phyloP scores from a whole-genome alignment of 2,797 vertebrate species.

The Rallus crepitans region DNA sequence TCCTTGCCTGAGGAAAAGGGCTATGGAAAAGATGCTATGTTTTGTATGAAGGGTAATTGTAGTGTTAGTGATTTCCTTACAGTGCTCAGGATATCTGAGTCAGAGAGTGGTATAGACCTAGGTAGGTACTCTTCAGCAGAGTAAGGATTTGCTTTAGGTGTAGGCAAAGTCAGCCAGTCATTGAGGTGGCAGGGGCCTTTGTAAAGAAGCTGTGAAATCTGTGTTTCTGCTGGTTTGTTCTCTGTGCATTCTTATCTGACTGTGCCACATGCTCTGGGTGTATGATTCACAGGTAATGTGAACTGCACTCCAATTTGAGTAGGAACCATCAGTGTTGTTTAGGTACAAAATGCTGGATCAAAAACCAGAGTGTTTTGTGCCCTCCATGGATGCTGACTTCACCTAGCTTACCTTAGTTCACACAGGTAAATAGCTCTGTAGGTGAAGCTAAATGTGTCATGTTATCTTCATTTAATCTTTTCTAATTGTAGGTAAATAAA shows the following conservation, averaged over 20 bases:
- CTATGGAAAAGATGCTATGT: accelerated
- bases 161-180: background rate
- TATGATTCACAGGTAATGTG: background rate
- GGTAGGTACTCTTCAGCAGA: too few species aligned
- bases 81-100: background rate
- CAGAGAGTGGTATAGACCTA: background rate
- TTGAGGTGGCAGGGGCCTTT: background rate
- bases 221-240: background rate
- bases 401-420: background rate
- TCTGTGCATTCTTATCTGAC: background rate
- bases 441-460: background rate
- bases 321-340: background rate
- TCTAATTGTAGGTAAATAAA: background rate
- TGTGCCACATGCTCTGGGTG: accelerated
- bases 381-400: background rate
- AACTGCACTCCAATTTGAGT: background rate
- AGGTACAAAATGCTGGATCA: background rate
- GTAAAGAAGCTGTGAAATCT: background rate
- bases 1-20: background rate
- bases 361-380: background rate
- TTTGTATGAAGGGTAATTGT: accelerated
- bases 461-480: background rate
- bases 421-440: background rate
- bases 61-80: accelerated
- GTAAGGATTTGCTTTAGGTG: background rate